These are phyloP conservation scores for Aptenodytes forsteri DNA, from an alignment of 2,113 vertebrate genomes.

Conservation along the genomic window DNA sequence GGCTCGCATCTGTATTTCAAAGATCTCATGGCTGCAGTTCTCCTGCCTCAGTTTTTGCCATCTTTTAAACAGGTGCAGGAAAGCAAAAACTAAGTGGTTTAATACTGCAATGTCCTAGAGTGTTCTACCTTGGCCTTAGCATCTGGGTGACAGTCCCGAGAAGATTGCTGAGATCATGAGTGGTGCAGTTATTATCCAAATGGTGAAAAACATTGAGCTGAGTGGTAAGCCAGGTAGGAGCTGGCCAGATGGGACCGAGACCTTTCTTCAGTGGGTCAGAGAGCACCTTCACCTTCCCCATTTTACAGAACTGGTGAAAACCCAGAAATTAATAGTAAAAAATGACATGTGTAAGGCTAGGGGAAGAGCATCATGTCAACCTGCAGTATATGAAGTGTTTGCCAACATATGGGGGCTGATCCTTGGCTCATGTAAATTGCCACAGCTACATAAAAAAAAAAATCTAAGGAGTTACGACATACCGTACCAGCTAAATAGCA, in stretches of 20 bases:
- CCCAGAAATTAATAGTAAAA: neutral
- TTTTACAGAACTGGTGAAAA: neutral
- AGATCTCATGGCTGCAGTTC: neutral
- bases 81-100: neutral
- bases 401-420: neutral
- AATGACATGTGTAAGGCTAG: neutral
- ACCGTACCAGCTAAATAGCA: neutral
- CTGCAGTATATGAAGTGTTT: neutral
- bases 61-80: neutral
- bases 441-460: neutral
- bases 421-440: neutral
- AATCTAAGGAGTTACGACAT: neutral
- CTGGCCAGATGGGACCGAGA: neutral
- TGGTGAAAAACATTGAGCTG: accelerated
- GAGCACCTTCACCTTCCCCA: neutral
- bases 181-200: too few relatives aligned
- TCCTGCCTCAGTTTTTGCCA: neutral
- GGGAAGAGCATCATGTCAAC: neutral
- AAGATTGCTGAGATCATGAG: neutral
- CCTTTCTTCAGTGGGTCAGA: neutral
- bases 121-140: neutral
- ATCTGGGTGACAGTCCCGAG: neutral
- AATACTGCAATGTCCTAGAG: neutral
- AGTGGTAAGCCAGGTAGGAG: neutral
- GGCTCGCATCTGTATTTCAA: neutral